A percentile compares a stretch with the other conserved stretches of the same genome.
Conservation (phyloP, 1,140 invertebrate species). For the Paralvinella palmiformis region DNA sequence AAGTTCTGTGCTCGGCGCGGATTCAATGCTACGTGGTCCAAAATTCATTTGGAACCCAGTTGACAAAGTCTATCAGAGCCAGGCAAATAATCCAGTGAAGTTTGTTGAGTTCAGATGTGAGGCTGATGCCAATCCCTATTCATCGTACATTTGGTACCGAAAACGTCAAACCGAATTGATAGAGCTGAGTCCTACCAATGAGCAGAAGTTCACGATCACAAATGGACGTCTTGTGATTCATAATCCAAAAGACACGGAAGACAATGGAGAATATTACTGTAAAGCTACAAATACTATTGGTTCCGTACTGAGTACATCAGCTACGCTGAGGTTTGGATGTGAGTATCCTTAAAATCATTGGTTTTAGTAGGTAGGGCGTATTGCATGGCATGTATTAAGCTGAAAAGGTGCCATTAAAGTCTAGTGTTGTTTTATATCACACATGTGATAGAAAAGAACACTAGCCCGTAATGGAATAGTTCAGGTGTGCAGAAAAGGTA, state of each 20-base stretch:
- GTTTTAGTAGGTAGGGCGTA: no score
- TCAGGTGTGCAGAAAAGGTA: no score
- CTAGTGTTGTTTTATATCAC: no score
- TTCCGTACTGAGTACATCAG: conserved; percentile 78
- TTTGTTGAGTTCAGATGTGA: conserved; percentile 58
- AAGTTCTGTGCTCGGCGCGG: conserved; percentile 64
- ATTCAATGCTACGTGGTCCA: conserved; percentile 76
- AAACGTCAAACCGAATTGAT: background rate
- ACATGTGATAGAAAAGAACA: no score
- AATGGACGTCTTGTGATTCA: conserved; percentile 86
- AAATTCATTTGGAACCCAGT: conserved; percentile 80
- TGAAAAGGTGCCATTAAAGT: no score
- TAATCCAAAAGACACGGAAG: conserved; percentile 61
- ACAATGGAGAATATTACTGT: conserved; percentile 86
- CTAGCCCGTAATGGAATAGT: no score
- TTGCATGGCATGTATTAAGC: no score
- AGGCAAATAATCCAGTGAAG: background rate
- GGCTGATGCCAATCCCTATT: conserved; percentile 81
- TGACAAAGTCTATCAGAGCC: conserved; percentile 50
- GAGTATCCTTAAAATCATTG: conserved; percentile 19
- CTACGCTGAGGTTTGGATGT: conserved; percentile 79
- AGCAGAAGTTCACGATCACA: conserved; percentile 75
- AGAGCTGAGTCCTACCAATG: conserved; percentile 56
- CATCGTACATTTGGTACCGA: conserved; percentile 63
- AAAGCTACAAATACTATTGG: conserved; percentile 84